phyloP scores from a whole-genome alignment of 1,140 invertebrate genomes.

The Dreissena rostriformis region DNA sequence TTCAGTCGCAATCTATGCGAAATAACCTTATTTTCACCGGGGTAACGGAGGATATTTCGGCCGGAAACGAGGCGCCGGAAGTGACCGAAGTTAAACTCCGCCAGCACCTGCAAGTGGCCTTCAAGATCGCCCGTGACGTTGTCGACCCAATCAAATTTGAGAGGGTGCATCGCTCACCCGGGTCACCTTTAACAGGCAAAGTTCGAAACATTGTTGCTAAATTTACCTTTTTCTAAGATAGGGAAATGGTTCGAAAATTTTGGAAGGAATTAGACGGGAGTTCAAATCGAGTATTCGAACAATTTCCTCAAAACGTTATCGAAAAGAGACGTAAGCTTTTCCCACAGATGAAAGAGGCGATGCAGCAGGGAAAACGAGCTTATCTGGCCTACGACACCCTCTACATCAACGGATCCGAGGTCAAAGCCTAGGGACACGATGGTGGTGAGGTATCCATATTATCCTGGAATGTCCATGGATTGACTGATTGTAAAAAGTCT shows the following conservation, averaged over 20 bases:
- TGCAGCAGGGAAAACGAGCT: background rate
- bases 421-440: background rate
- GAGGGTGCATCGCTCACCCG: background rate
- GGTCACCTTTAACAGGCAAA: background rate
- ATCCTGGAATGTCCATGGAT: background rate
- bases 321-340: constrained; percentile 5
- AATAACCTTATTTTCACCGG: background rate
- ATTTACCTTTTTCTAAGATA: constrained; percentile 10
- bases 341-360: constrained; percentile 12
- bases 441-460: constrained; percentile 4
- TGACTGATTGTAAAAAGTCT: background rate
- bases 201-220: background rate
- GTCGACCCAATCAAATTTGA: background rate
- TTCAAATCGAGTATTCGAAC: background rate
- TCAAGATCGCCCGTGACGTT: background rate
- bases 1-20: background rate
- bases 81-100: background rate
- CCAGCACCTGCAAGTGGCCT: background rate
- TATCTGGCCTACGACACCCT: constrained; percentile 8
- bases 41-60: background rate
- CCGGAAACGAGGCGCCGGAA: background rate
- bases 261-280: background rate
- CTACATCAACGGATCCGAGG: background rate
- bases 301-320: background rate
- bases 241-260: constrained; percentile 2